Evolutionary conservation across 1,140 invertebrate species (phyloP), one percentile per base, ranked within the genome.

Genomic region (Cardiocondyla obscurior): DNA sequence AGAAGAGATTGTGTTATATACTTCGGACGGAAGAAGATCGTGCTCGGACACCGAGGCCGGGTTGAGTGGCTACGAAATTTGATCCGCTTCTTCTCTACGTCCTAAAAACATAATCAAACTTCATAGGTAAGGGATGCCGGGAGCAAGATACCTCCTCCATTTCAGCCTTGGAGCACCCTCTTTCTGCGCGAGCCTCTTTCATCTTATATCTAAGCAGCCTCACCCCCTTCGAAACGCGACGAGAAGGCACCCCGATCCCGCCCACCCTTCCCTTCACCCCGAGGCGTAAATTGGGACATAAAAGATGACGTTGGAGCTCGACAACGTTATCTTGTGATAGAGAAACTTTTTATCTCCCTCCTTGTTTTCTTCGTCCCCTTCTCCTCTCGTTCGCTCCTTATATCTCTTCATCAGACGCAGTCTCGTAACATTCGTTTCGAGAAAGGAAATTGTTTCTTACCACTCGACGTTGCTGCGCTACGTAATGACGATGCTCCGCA

Each of bases 201-300:
- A 91, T 90, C 90, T 90, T 88, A 67, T 65, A 79, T 49, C 83
- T 88, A 72, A 76, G 39, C 49, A 70, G 51, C 39, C 62, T 58
- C 33, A 33, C 49, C 82, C 30, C 49, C 65, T 70, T 65, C 58
- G 55, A 60, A 51, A 55, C 60, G 33, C 39, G 30, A 25, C 49
- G 64, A 76, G 76, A 22, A 58, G 36, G 19, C 19, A 28, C 64
- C 44, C 64, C 57, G 14, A n/a, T n/a, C 42, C 64, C 42, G 69
- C 33, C 28, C n/a, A n/a, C 36, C n/a, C 82, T 44, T 69, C 49
- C 70, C 53, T 57, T 62, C 79, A 55, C 44, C 81, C 55, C 42
- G 74, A 82, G 87, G 83, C 87, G 88, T 90, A 90, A 91, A 91
- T 91, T 90, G 88, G 85, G 81, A 82, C 89, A 86, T 91, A 90